phyloP scores from a whole-genome alignment of 37 sponge, comb jelly and placozoan genomes.

The Geodia barretti region DNA sequence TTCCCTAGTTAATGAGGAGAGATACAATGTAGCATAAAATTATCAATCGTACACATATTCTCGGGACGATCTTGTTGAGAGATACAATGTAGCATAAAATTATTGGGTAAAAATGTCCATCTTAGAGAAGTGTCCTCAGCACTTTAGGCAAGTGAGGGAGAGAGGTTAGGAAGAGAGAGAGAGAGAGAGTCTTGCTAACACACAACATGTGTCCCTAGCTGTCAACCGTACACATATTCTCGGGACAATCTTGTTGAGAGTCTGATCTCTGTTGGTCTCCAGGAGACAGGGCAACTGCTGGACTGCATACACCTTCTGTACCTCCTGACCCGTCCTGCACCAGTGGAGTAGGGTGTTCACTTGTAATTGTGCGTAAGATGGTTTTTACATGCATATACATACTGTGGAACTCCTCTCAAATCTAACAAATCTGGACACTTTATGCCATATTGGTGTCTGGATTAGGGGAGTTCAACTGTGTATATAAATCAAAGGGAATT shows the following conservation, averaged over 20 bases:
- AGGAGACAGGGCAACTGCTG: slow-evolving; percentile 30
- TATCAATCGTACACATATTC: slow-evolving; percentile 54
- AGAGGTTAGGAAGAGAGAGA: too few species aligned
- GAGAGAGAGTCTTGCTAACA: slow-evolving; percentile 33
- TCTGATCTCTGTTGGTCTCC: slow-evolving; percentile 26
- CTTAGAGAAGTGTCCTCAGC: too few species aligned
- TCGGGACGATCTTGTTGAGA: slow-evolving; percentile 39
- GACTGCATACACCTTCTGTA: slow-evolving; percentile 53
- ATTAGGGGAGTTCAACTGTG: too few species aligned
- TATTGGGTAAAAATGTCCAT: too few species aligned
- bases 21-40: too few species aligned
- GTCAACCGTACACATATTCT: slow-evolving; percentile 51
- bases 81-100: too few species aligned
- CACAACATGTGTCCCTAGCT: slow-evolving; percentile 42
- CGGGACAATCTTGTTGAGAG: slow-evolving; percentile 40
- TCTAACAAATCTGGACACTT: too few species aligned
- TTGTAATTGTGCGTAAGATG: neutral
- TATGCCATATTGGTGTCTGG: too few species aligned
- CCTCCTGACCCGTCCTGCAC: slow-evolving; percentile 39
- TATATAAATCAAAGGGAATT: too few species aligned
- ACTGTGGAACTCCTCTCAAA: too few species aligned
- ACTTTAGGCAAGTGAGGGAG: slow-evolving; percentile 23
- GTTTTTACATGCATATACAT: too few species aligned
- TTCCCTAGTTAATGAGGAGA: neutral
- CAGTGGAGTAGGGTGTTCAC: neutral